Evolutionary conservation across 2,113 vertebrate species (phyloP).

Genomic region (Bufo gargarizans): DNA sequence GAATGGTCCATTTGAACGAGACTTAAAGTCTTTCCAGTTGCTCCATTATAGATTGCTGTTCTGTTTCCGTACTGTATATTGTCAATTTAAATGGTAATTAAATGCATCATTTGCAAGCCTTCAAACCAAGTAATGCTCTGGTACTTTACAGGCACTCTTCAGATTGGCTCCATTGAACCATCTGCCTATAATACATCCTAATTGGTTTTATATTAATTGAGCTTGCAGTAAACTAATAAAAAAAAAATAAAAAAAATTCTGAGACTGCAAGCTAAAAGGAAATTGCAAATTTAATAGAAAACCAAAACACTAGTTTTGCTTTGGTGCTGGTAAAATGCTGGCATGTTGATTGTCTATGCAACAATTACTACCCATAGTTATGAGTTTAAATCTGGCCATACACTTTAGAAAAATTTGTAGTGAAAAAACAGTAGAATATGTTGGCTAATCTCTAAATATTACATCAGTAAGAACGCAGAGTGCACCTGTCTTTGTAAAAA

Average conservation of each 20-base stretch:
- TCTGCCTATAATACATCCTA: slow-evolving; percentile 15
- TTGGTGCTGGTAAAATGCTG: not conserved
- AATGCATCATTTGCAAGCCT: slow-evolving; percentile 3
- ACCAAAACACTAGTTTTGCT: not conserved
- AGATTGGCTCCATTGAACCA: not conserved
- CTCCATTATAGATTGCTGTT: slow-evolving; percentile 6
- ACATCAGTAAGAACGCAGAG: too few relatives aligned
- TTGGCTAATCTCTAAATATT: too few relatives aligned
- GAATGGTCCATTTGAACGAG: too few relatives aligned
- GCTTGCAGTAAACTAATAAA: slow-evolving; percentile 46
- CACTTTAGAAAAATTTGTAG: too few relatives aligned
- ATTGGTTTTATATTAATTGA: slow-evolving; percentile 52
- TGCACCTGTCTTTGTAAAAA: too few relatives aligned
- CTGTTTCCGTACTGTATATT: slow-evolving; percentile 5
- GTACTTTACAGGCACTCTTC: slow-evolving; percentile 8
- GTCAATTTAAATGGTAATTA: slow-evolving; percentile 37
- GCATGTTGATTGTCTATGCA: not conserved
- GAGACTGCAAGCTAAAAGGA: slow-evolving; percentile 21
- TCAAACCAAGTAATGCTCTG: slow-evolving; percentile 20
- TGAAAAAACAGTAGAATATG: too few relatives aligned
- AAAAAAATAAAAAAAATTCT: slow-evolving; percentile 43
- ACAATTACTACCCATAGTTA: too few relatives aligned
- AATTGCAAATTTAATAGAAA: not conserved
- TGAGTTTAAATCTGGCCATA: too few relatives aligned
- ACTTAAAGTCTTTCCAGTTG: not conserved